Evolutionary conservation across 2,797 vertebrate genomes (phyloP).

Genomic region (Loriculus beryllinus): DNA sequence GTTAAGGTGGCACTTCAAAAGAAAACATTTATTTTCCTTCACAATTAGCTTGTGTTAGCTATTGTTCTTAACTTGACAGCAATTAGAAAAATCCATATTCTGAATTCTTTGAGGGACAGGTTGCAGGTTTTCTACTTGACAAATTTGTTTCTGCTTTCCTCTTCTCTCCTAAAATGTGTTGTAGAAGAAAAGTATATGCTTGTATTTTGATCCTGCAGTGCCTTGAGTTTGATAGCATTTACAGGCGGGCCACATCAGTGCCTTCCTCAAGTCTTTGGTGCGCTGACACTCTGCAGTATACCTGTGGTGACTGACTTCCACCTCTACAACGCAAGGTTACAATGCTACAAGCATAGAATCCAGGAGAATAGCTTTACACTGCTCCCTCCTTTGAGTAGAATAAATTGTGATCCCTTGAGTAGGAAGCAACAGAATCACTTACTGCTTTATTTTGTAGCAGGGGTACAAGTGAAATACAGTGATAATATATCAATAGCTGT

Average conservation of each 20-base stretch:
- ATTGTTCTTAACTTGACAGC: neutral
- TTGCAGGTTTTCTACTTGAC: neutral
- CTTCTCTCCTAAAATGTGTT: neutral
- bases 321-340: neutral
- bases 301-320: neutral
- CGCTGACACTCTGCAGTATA: neutral
- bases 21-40: neutral
- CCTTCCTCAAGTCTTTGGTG: neutral
- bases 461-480: neutral
- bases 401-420: neutral
- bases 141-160: neutral
- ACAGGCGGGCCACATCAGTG: neutral
- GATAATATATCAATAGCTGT: neutral
- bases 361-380: neutral
- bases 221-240: rapidly evolving
- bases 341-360: neutral
- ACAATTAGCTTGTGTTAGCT: neutral
- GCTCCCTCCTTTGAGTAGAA: neutral
- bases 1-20: neutral
- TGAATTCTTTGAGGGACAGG: neutral
- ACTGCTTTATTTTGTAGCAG: conserved; percentile 7
- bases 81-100: neutral
- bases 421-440: neutral
- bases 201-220: neutral
- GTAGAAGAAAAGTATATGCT: neutral